Evolutionary conservation across 1,140 invertebrate species (phyloP).

Genomic region (Platorchestia sp.): DNA sequence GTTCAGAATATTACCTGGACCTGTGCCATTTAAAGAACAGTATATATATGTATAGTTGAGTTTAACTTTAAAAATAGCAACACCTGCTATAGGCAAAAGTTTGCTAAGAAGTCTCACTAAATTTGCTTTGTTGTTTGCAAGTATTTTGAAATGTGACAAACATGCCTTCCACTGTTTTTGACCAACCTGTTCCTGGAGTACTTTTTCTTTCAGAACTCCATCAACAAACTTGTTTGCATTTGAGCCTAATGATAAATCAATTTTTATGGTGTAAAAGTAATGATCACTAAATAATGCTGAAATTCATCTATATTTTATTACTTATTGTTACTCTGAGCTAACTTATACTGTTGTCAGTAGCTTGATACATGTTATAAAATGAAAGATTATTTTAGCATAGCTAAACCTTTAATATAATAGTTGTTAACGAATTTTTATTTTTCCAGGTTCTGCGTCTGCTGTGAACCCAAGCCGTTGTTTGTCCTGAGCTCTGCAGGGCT

Average conservation of each 20-base stretch:
- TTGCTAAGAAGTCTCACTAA: too few species aligned
- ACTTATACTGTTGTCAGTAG: background rate
- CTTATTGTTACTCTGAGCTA: background rate
- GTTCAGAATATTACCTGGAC: too few species aligned
- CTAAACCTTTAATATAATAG: background rate
- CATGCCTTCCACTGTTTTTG: too few species aligned
- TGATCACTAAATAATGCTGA: background rate
- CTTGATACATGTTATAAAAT: background rate
- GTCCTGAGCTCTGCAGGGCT: constrained; percentile 66
- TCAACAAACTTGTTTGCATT: background rate
- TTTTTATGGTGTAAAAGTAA: background rate
- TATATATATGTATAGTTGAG: too few species aligned
- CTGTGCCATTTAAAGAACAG: too few species aligned
- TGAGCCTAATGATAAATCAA: background rate
- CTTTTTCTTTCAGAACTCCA: too few species aligned
- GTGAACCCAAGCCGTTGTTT: constrained; percentile 68
- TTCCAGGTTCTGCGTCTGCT: constrained; percentile 68
- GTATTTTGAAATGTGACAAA: too few species aligned
- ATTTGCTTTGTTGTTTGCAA: too few species aligned
- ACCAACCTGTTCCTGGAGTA: too few species aligned
- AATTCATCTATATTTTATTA: background rate
- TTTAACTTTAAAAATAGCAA: too few species aligned
- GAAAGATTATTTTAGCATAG: background rate
- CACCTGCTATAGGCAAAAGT: too few species aligned
- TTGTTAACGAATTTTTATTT: constrained; percentile 10